Conservation (phyloP, 2,888 invertebrate genomes). For the Beris chalybata region DNA sequence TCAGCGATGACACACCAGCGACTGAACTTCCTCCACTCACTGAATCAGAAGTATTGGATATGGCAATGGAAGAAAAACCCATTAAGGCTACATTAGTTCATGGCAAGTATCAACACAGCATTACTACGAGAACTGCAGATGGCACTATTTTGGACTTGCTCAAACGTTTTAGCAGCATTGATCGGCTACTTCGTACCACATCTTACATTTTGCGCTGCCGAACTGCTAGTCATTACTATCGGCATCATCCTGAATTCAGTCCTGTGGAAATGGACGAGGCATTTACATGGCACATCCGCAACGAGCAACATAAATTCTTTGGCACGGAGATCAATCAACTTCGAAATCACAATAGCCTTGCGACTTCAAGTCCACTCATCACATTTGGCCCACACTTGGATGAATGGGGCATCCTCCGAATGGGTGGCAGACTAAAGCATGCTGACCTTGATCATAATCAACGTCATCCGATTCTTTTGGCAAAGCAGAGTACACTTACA, state of each 20-base stretch:
- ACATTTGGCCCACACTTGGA: background rate
- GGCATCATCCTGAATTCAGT: background rate
- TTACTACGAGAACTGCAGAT: no score
- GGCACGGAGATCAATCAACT: conserved; percentile 1
- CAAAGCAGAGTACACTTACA: background rate
- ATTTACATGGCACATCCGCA: background rate
- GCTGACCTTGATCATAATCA: background rate
- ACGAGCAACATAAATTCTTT: background rate
- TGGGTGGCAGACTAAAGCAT: background rate
- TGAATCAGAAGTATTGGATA: no score
- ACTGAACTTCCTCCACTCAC: no score
- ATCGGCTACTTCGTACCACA: no score
- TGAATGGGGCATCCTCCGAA: background rate
- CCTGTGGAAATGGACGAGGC: background rate
- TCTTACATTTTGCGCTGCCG: background rate
- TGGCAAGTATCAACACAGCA: no score
- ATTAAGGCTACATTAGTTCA: no score
- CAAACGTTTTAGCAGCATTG: no score
- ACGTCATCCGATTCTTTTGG: conserved; percentile 1
- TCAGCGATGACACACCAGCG: no score
- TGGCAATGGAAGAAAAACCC: no score
- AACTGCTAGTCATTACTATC: background rate
- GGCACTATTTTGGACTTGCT: no score
- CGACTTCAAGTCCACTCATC: background rate
- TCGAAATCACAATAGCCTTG: background rate